Percentiles rank a stretch among this genome's conserved stretches.
Conservation (phyloP, 2,797 vertebrate species). For the Iguana delicatissima region DNA sequence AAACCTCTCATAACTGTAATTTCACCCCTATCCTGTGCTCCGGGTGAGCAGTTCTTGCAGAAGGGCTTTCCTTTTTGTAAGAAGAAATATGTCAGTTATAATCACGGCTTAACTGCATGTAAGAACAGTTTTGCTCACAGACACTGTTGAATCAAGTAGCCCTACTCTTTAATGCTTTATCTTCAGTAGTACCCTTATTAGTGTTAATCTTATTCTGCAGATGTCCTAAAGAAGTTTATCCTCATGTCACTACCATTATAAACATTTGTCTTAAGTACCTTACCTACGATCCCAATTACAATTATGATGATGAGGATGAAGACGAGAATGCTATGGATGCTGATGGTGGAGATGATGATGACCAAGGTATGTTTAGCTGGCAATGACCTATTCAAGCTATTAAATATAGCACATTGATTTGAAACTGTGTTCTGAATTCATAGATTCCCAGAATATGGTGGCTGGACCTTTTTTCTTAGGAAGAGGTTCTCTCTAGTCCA, state of each 20-base stretch:
- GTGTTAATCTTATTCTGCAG: constrained; percentile 71
- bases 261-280: constrained; percentile 98
- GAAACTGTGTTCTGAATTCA: neutral
- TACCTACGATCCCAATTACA: constrained; percentile 99
- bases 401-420: constrained; percentile 20
- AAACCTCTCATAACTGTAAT: neutral
- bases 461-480: neutral
- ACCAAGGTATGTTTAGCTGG: constrained; percentile 88
- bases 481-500: neutral
- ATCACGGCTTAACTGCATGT: neutral
- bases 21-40: neutral
- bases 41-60: neutral
- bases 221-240: constrained; percentile 98
- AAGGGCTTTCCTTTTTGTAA: neutral
- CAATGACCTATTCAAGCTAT: constrained; percentile 10
- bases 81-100: neutral
- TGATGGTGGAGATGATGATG: constrained; percentile 96
- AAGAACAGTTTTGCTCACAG: neutral
- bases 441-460: neutral
- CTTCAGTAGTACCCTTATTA: constrained; percentile 41
- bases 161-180: neutral
- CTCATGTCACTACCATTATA: constrained; percentile 97
- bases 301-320: constrained; percentile 98
- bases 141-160: neutral
- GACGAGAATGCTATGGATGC: constrained; percentile 99